phyloP scores from a whole-genome alignment of 2,888 invertebrate genomes.

The Tillus elongatus region DNA sequence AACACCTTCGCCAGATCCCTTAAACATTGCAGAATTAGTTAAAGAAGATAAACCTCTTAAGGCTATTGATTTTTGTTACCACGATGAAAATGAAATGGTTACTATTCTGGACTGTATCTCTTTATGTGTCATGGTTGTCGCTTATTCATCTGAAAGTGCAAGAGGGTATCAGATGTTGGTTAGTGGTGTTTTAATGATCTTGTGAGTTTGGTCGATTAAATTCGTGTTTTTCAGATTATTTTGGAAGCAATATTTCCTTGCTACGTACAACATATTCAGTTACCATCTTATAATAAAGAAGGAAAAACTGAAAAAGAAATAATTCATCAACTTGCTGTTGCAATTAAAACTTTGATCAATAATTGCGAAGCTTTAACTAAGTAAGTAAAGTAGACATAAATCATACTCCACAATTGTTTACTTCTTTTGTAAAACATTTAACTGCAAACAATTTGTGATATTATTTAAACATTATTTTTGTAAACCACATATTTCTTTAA shows the following conservation, averaged over 20 bases:
- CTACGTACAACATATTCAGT: conserved; percentile 88
- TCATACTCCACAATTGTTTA: too few species aligned
- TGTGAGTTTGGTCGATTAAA: not conserved
- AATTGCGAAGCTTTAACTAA: conserved; percentile 95
- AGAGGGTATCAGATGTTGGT: conserved; percentile 88
- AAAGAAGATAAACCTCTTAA: conserved; percentile 87
- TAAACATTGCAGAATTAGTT: conserved; percentile 85
- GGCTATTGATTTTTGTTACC: conserved; percentile 97
- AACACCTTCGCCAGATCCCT: conserved; percentile 87
- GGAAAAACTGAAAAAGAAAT: conserved; percentile 90
- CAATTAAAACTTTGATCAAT: conserved; percentile 89
- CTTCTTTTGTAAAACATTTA: too few species aligned
- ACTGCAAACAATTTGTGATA: too few species aligned
- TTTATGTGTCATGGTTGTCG: conserved; percentile 97
- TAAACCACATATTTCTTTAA: conserved; percentile 19
- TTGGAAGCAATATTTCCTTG: conserved; percentile 94
- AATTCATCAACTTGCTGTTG: conserved; percentile 85
- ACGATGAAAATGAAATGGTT: conserved; percentile 95
- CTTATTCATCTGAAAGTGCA: conserved; percentile 93
- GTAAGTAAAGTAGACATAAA: conserved; percentile 47
- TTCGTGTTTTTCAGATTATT: conserved; percentile 59
- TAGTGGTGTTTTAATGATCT: conserved; percentile 33
- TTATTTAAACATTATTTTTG: too few species aligned
- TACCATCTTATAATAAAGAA: conserved; percentile 79
- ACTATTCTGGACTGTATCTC: conserved; percentile 95